phyloP scores from a whole-genome alignment of 2,797 vertebrate genomes.

The Falco rusticolus region DNA sequence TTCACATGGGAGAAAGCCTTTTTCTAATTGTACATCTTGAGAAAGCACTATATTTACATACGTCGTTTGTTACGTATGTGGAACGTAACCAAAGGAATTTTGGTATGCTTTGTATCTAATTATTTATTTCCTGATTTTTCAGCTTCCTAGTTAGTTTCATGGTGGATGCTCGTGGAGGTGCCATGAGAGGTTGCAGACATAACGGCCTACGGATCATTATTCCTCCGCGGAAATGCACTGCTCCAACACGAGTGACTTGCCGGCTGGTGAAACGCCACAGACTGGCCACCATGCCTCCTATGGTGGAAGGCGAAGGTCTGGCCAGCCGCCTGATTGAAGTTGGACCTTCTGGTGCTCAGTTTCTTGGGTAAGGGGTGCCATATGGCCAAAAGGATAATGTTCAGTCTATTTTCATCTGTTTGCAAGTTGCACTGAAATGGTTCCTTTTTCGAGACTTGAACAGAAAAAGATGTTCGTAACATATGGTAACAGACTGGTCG shows the following conservation, averaged over 20 bases:
- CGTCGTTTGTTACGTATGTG: not conserved
- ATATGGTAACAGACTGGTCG: fast-evolving
- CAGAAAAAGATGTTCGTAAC: not conserved
- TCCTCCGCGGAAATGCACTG: slow-evolving; percentile 94
- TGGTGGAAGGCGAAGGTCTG: slow-evolving; percentile 95
- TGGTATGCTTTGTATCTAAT: not conserved
- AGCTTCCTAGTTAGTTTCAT: slow-evolving; percentile 99
- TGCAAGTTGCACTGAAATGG: not conserved
- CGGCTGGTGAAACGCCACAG: slow-evolving; percentile 95
- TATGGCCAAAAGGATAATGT: not conserved
- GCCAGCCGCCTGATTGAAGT: slow-evolving; percentile 96
- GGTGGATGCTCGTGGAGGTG: slow-evolving; percentile 97
- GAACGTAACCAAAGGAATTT: not conserved
- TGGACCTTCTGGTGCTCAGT: slow-evolving; percentile 96
- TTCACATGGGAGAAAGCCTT: not conserved
- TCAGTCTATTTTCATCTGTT: not conserved
- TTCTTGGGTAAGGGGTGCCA: slow-evolving; percentile 91
- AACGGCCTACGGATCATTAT: slow-evolving; percentile 96
- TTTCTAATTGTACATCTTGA: not conserved
- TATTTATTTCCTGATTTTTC: slow-evolving; percentile 19
- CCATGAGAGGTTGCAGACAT: slow-evolving; percentile 96
- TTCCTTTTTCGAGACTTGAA: not conserved
- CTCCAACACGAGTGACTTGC: slow-evolving; percentile 94
- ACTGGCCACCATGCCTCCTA: slow-evolving; percentile 95
- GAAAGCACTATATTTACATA: not conserved